These are phyloP conservation scores for Nematostella vectensis DNA, from an alignment of 92 coral and sea anemone genomes.

Conservation along the genomic window DNA sequence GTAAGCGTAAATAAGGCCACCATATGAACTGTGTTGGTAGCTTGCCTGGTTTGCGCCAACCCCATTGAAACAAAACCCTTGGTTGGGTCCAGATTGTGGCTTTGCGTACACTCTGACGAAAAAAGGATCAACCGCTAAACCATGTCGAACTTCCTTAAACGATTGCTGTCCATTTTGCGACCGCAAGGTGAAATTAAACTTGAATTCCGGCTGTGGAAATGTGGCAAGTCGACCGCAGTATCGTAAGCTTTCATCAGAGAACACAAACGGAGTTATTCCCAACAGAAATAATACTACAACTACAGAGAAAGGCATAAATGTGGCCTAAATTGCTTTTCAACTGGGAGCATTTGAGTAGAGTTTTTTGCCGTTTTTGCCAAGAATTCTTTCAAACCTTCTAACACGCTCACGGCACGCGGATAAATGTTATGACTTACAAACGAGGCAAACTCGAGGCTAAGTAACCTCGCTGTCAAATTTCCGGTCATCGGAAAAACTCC, in stretches of 20 bases:
- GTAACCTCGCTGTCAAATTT: background rate
- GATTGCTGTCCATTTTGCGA: constrained; percentile 73
- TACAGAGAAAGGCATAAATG: constrained; percentile 26
- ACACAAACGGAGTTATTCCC: constrained; percentile 10
- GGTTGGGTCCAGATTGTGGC: constrained; percentile 41
- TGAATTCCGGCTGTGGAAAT: constrained; percentile 82
- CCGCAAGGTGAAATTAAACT: constrained; percentile 53
- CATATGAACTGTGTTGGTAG: constrained; percentile 47
- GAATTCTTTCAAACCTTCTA: background rate
- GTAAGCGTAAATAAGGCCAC: constrained; percentile 90
- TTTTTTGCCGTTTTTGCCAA: background rate
- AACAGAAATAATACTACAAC: constrained; percentile 15
- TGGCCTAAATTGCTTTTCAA: background rate
- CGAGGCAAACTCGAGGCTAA: no score
- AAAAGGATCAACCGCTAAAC: constrained; percentile 70
- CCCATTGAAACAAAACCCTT: constrained; percentile 74
- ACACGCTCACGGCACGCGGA: no score
- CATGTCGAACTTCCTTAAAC: constrained; percentile 79
- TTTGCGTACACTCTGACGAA: constrained; percentile 91
- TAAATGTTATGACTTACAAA: no score
- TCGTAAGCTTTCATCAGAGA: constrained; percentile 14
- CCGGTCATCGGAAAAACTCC: background rate
- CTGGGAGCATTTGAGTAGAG: background rate
- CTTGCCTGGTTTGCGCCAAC: constrained; percentile 85
- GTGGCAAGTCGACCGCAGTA: constrained; percentile 62